Percentiles rank a stretch among this genome's conserved stretches.
phyloP scores from a whole-genome alignment of 2,797 vertebrate genomes.

The Tolypeutes matacus region DNA sequence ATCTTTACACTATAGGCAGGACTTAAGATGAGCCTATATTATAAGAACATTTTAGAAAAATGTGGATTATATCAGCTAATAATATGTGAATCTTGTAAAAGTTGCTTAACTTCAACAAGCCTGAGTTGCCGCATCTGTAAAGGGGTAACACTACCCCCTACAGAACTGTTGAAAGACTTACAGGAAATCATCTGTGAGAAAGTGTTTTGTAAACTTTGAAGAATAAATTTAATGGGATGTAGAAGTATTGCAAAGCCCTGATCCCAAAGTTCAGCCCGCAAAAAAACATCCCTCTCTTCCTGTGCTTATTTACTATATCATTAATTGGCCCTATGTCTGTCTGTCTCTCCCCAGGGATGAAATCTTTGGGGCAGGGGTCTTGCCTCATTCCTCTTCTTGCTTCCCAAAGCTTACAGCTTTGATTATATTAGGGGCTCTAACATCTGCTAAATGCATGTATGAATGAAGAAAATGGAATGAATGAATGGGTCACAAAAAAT shows the following conservation, averaged over 20 bases:
- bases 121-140: not conserved
- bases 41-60: constrained; percentile 39
- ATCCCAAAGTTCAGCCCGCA: not conserved
- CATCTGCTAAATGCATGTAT: not conserved
- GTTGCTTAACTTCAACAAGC: not conserved
- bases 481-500: not conserved
- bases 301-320: not conserved
- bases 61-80: not conserved
- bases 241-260: not conserved
- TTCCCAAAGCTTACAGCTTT: constrained; percentile 20
- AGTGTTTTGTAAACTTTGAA: not conserved
- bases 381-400: not conserved
- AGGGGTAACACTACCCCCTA: not conserved
- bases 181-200: not conserved
- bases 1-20: not conserved
- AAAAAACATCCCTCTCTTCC: not conserved
- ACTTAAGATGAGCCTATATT: not conserved
- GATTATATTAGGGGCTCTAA: not conserved
- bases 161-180: not conserved
- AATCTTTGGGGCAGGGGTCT: not conserved
- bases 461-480: not conserved
- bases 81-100: constrained; percentile 1
- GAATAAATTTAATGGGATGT: not conserved
- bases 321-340: not conserved
- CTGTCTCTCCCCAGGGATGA: not conserved